Percentiles rank a stretch among this genome's conserved stretches.
These are phyloP conservation scores for Epinephelus lanceolatus DNA, from an alignment of 2,113 vertebrate genomes.

Conservation along the genomic window DNA sequence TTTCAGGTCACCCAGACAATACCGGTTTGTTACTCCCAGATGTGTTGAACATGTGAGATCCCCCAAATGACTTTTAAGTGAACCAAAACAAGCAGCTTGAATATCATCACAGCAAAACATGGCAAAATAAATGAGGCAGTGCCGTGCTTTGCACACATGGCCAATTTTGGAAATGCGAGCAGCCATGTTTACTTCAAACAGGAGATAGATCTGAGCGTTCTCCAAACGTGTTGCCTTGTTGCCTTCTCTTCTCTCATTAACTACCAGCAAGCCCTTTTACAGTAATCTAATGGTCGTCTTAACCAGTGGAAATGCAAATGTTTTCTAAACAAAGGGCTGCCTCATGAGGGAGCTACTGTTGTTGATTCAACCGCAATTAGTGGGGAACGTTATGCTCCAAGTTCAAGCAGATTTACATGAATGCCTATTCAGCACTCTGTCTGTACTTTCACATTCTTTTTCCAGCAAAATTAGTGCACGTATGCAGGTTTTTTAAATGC, in stretches of 20 bases:
- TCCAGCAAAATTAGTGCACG: no score
- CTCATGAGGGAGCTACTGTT: background rate
- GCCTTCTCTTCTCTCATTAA: slow-evolving; percentile 38
- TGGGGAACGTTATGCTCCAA: background rate
- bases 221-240: slow-evolving; percentile 35
- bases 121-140: slow-evolving; percentile 48
- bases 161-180: slow-evolving; percentile 73
- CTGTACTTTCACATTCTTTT: no score
- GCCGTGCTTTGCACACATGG: slow-evolving; percentile 40
- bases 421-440: no score
- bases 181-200: slow-evolving; percentile 62
- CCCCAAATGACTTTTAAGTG: slow-evolving; percentile 10
- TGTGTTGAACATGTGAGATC: slow-evolving; percentile 24
- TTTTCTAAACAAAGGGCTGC: background rate
- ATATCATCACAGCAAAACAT: slow-evolving; percentile 51
- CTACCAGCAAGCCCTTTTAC: slow-evolving; percentile 10
- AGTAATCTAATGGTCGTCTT: slow-evolving; percentile 6
- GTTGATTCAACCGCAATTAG: background rate
- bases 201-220: slow-evolving; percentile 38
- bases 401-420: no score
- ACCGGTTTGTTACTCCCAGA: slow-evolving; percentile 21
- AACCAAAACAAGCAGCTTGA: slow-evolving; percentile 50
- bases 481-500: no score
- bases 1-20: slow-evolving; percentile 16
- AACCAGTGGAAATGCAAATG: background rate